These are phyloP conservation scores for Eudiplozoon nipponicum DNA, from an alignment of 2,888 invertebrate species.

Conservation along the genomic window DNA sequence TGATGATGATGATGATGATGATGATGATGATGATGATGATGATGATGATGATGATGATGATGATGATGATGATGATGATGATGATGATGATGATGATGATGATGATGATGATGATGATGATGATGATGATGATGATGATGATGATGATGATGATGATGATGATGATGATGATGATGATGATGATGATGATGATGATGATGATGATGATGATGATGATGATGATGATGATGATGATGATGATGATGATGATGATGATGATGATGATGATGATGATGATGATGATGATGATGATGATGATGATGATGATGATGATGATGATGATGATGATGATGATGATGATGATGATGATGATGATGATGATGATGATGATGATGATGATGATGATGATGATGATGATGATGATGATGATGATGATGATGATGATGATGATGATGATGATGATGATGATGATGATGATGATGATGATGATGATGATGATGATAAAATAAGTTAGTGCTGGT, in stretches of 20 bases:
- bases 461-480: no score
- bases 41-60: conserved; percentile 1
- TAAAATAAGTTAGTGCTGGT: no score
- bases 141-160: conserved; percentile 2
- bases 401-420: conserved; percentile 1
- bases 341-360: conserved; percentile 2
- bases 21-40: neutral
- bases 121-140: conserved; percentile 2
- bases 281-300: conserved; percentile 2
- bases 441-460: conserved; percentile 2
- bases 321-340: conserved; percentile 2
- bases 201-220: conserved; percentile 2
- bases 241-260: conserved; percentile 2
- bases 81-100: conserved; percentile 2
- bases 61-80: conserved; percentile 2
- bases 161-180: conserved; percentile 2
- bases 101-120: conserved; percentile 2
- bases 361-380: conserved; percentile 2
- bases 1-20: neutral
- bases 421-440: neutral
- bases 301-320: conserved; percentile 2
- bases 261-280: conserved; percentile 2
- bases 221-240: conserved; percentile 2
- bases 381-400: conserved; percentile 2
- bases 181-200: conserved; percentile 2